Evolutionary conservation across 2,113 vertebrate genomes (phyloP).

Genomic region (Tiliqua scincoides): DNA sequence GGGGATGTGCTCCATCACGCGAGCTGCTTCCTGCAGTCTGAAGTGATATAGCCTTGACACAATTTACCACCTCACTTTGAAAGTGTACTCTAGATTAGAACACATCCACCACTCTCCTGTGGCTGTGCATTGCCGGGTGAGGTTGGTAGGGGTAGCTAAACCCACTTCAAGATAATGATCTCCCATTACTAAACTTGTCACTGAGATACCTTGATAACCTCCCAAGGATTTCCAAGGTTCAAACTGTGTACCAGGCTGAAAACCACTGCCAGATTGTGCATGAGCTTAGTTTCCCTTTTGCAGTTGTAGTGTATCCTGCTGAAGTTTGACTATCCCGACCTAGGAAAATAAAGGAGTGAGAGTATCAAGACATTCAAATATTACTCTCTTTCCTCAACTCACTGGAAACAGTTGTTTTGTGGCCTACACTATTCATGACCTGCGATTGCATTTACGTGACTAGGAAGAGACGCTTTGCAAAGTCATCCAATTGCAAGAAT

Average conservation of each 20-base stretch:
- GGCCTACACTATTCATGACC: not conserved
- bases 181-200: not conserved
- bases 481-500: not conserved
- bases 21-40: not conserved
- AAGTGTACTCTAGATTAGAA: not conserved
- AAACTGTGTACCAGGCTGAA: not conserved
- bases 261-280: not conserved
- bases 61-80: not conserved
- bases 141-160: not conserved
- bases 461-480: not conserved
- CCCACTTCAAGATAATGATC: not conserved
- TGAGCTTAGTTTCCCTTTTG: not conserved
- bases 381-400: not conserved
- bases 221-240: not conserved
- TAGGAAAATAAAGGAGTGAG: not conserved
- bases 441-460: not conserved
- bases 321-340: not conserved
- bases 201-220: not conserved
- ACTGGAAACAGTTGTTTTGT: not conserved
- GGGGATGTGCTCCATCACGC: not conserved
- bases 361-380: not conserved
- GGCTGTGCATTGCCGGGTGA: not conserved
- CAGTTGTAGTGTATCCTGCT: not conserved
- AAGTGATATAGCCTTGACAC: not conserved
- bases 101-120: not conserved